Percentiles rank a stretch among this genome's conserved stretches.
These are phyloP conservation scores for Arvicanthis niloticus DNA, from an alignment of 2,113 vertebrate species.

Conservation along the genomic window DNA sequence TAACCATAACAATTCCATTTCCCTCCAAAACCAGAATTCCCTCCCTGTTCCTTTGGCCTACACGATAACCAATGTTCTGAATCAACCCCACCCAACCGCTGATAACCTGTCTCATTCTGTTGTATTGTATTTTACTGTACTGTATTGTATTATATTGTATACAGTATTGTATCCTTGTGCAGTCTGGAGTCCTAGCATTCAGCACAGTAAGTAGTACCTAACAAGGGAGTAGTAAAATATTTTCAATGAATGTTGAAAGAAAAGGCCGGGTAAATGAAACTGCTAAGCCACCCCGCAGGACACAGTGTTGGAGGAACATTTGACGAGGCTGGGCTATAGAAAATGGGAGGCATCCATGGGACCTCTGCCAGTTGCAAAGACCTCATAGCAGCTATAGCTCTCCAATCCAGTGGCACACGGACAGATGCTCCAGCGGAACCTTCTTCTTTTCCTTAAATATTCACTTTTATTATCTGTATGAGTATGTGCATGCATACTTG, in stretches of 20 bases:
- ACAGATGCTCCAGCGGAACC: not conserved
- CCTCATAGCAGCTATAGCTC: accelerated
- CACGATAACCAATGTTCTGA: not conserved
- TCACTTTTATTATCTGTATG: not conserved
- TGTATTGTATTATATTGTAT: too few species aligned
- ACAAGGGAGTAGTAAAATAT: not conserved
- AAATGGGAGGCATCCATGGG: not conserved
- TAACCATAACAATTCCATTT: not conserved
- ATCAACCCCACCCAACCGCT: not conserved
- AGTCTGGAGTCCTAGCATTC: not conserved
- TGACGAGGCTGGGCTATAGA: not conserved
- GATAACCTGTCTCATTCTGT: not conserved
- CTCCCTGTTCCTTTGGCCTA: not conserved
- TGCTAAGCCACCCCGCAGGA: not conserved
- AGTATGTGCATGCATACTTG: not conserved
- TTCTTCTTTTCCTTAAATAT: not conserved
- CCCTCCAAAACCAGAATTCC: not conserved
- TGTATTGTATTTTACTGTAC: too few species aligned
- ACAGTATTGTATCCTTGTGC: accelerated
- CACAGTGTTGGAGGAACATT: not conserved
- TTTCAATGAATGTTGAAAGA: not conserved
- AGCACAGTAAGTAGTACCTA: not conserved
- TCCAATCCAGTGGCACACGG: accelerated
- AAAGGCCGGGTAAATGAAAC: not conserved
- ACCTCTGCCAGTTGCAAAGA: not conserved